Evolutionary conservation across 2,888 invertebrate species (phyloP).

Genomic region (Ferrisia virgata): DNA sequence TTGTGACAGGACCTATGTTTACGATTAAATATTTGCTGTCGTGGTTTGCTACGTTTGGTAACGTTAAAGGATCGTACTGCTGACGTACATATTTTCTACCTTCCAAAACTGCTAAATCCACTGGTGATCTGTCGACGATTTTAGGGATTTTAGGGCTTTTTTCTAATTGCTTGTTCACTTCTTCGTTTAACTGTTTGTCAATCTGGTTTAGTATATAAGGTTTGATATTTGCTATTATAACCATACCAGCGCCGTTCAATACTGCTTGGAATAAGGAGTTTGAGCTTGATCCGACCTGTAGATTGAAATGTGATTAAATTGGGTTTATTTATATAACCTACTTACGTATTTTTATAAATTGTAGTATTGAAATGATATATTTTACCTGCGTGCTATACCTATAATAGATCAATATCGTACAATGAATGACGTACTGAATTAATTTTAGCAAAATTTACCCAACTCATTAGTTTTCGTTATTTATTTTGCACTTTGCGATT

Average conservation of each 20-base stretch:
- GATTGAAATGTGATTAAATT: not conserved
- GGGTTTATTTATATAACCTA: no score
- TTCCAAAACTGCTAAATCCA: conserved; percentile 78
- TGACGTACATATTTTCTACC: conserved; percentile 65
- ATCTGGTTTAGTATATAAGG: conserved; percentile 76
- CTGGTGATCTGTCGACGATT: conserved; percentile 59
- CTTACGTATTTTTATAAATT: no score
- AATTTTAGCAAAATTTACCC: no score
- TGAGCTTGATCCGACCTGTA: not conserved
- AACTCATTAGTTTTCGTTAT: no score
- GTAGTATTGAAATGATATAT: no score
- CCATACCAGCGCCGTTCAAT: conserved; percentile 74
- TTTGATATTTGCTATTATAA: conserved; percentile 82
- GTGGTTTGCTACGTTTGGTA: conserved; percentile 47
- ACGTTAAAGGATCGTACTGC: conserved; percentile 67
- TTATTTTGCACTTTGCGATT: no score
- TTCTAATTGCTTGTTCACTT: conserved; percentile 71
- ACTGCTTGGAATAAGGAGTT: conserved; percentile 52
- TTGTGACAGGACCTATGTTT: conserved; percentile 27
- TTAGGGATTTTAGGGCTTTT: conserved; percentile 69
- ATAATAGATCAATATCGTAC: no score
- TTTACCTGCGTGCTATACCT: no score
- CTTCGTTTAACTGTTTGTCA: conserved; percentile 68
- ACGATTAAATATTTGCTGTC: conserved; percentile 40
- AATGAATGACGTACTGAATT: no score